These are phyloP conservation scores for Cassiopea xamachana DNA, from an alignment of 30 jellyfish, hydroid and myxozoan species.

Conservation along the genomic window DNA sequence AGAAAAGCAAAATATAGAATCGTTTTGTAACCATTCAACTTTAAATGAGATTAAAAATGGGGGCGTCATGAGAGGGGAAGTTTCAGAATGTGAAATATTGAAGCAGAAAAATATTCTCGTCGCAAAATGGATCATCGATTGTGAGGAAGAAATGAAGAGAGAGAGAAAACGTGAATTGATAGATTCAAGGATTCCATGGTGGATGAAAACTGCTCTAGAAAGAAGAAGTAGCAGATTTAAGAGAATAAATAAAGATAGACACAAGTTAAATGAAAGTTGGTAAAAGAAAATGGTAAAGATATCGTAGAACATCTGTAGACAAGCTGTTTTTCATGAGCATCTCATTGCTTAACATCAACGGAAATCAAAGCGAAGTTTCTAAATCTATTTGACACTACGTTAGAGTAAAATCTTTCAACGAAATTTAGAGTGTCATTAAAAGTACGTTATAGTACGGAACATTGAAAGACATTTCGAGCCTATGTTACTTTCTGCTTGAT, in stretches of 20 bases:
- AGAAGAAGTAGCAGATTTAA: constrained; percentile 13
- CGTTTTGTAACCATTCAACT: background rate
- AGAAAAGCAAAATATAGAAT: background rate
- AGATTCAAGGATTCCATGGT: constrained; percentile 10
- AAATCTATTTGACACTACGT: too few relatives aligned
- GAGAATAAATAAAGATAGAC: background rate
- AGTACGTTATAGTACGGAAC: too few relatives aligned
- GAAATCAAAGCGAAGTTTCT: too few relatives aligned
- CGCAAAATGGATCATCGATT: constrained; percentile 42
- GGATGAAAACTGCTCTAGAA: constrained; percentile 68
- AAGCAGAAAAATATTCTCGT: constrained; percentile 17
- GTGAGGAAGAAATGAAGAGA: constrained; percentile 13
- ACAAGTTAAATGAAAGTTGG: background rate
- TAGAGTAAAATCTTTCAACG: too few relatives aligned
- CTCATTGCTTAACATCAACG: too few relatives aligned
- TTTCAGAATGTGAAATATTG: background rate
- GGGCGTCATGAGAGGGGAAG: background rate
- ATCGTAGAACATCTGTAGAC: background rate
- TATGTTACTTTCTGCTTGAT: too few relatives aligned
- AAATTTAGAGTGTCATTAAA: too few relatives aligned
- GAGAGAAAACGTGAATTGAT: background rate
- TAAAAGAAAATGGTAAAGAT: background rate
- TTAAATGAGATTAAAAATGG: too few relatives aligned
- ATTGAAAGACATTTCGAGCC: too few relatives aligned
- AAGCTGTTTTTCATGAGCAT: too few relatives aligned